Base-by-base conservation (phyloP, 2,888 invertebrate species). In the Aphidius colemani region DNA sequence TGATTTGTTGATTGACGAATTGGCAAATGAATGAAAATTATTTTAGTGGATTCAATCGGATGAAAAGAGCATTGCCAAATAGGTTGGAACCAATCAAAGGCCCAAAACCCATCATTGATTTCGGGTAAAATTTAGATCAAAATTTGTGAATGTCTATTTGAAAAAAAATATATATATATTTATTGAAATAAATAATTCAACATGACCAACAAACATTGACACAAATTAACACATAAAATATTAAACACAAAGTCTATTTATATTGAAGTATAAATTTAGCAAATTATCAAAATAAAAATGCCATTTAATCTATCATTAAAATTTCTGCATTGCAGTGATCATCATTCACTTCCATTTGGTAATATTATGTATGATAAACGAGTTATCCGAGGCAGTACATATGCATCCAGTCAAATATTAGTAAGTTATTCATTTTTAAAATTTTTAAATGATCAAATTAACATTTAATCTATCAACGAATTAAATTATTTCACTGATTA, bases 351-450 rank as follows among this genome's bases (percentile, higher is more conserved):
- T 74, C 85, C 87, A 8, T 91, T 90, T 81, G 88, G 88, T 75
- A 96, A 96, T 85, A 86, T 96, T 78, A 96, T 95, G 95, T 92
- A 90, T 83, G 96, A 96, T 81, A 89, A 90, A 76, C 87, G 95
- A 75, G 90, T 96, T 64, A 89, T 92, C 73, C 88, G 95, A 73
- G 96, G 95, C 72, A 92, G 90, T 82, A 94, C 92, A 68, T 91
- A 89, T 83, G 88, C 89, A 59, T 85, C 75, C 18, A 69, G 75
- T 30, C 72, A 78, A 56, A 71, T 78, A 65, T 79, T 82, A 59
- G 81, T 81, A 67, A 80, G 82, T 79, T 51, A 59, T 46, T 18
- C 1, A 18, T 18, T 41, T 62, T 44, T 49, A 6, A 30, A 30
- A 5, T 30, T 30, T 30, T 30, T 30, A 30, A 4, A 30, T 2